These are phyloP conservation scores for Dastarcus helophoroides DNA, from an alignment of 2,888 invertebrate species.

Conservation along the genomic window DNA sequence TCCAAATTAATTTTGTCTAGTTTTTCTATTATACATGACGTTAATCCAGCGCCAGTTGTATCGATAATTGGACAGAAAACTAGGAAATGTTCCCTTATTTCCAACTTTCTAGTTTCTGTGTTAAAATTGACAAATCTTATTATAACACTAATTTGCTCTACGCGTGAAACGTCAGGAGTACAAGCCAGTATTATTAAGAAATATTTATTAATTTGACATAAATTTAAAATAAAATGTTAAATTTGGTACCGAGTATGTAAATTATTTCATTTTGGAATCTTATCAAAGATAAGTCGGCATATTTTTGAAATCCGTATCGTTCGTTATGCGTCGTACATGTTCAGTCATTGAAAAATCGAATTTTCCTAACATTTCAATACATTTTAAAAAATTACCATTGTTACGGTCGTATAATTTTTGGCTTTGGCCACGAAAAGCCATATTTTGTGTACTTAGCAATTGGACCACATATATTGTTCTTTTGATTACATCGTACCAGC, in stretches of 20 bases:
- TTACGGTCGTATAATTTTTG: constrained; percentile 10
- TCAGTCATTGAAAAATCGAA: constrained; percentile 16
- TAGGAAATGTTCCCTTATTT: constrained; percentile 15
- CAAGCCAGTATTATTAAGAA: constrained; percentile 21
- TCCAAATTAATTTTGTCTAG: constrained; percentile 9
- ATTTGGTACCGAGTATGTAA: constrained; percentile 10
- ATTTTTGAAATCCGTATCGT: constrained; percentile 12
- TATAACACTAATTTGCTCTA: constrained; percentile 20
- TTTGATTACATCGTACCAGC: no score
- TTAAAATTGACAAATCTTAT: constrained; percentile 17
- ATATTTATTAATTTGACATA: no score
- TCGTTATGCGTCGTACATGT: constrained; percentile 11
- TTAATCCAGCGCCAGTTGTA: constrained; percentile 14
- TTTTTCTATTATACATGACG: constrained; percentile 1
- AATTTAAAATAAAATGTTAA: constrained; percentile 15
- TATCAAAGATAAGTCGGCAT: constrained; percentile 12
- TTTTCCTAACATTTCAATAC: constrained; percentile 13
- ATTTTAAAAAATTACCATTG: constrained; percentile 17
- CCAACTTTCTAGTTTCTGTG: constrained; percentile 11
- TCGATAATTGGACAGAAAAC: constrained; percentile 13
- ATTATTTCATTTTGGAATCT: constrained; percentile 13
- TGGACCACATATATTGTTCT: no score
- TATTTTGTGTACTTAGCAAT: no score
- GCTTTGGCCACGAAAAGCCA: no score
- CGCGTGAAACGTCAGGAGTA: constrained; percentile 18